phyloP scores from a whole-genome alignment of 2,888 invertebrate genomes.

The Archips crataeganus region DNA sequence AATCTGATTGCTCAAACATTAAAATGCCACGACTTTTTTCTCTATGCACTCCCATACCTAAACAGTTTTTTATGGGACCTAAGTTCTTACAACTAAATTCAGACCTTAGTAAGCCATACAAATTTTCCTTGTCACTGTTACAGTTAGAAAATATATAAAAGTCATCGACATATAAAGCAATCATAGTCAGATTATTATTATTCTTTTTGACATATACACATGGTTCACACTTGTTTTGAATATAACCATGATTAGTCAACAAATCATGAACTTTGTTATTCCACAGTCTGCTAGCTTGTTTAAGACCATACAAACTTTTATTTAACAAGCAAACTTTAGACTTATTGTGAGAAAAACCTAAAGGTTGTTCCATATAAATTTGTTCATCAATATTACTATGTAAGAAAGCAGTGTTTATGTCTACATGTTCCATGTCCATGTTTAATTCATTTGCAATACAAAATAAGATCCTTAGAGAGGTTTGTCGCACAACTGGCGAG shows the following conservation, averaged over 20 bases:
- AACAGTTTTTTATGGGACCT: no score
- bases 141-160: slow-evolving; percentile 42
- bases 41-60: slow-evolving; percentile 21
- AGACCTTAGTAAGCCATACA: slow-evolving; percentile 11
- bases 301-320: slow-evolving; percentile 48
- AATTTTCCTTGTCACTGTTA: slow-evolving; percentile 8
- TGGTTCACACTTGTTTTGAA: slow-evolving; percentile 43
- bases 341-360: slow-evolving; percentile 25
- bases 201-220: slow-evolving; percentile 41
- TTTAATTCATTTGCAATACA: slow-evolving; percentile 1
- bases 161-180: slow-evolving; percentile 49
- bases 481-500: neutral
- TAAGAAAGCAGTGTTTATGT: slow-evolving; percentile 46
- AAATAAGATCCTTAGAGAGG: neutral
- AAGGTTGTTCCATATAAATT: slow-evolving; percentile 36
- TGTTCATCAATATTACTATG: slow-evolving; percentile 42
- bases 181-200: slow-evolving; percentile 36
- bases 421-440: slow-evolving; percentile 44
- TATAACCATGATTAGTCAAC: slow-evolving; percentile 36
- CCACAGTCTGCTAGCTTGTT: slow-evolving; percentile 47
- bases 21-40: slow-evolving; percentile 27
- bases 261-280: slow-evolving; percentile 42
- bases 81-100: no score
- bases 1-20: slow-evolving; percentile 10
- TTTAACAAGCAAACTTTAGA: slow-evolving; percentile 45